Base-by-base conservation (phyloP, 1,140 invertebrate species). In the Drosophila auraria region DNA sequence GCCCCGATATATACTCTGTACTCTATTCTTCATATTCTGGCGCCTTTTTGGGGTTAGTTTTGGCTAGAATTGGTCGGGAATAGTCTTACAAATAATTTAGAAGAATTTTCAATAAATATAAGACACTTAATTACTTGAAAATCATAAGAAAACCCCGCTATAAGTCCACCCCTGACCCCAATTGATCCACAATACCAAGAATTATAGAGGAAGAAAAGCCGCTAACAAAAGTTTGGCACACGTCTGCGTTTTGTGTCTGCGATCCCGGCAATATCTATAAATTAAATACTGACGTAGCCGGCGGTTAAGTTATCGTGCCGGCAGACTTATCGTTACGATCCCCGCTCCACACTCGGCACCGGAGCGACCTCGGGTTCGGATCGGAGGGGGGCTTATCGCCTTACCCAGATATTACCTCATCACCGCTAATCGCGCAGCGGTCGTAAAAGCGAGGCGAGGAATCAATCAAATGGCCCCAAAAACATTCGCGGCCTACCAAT, bases 281-380 rank as follows among this genome's bases (percentile, higher is more conserved):
- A 87, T 83, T 72, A 65, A 83, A 83, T 83, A 87, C 87, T 87
- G 83, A 87, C 83, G 78, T 56, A 75, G 78, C 61, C 60, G 44
- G 60, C 49, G 38, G 66, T 45, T 54, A 45, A 68, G 40, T 68
- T 70, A 70, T 70, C 62, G 49, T 45, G 25, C 38, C 49, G 49
- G 27, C 62, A 30, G 57, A 65, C 57, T 33, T 70, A 68, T 70
- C 62, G 64, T 69, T 30, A 25, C 36, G 54, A 56, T 40, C 38
- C 70, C 30, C 60, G 42, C 25, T n/a, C 30, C 27, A 27, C 42
- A 33, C 4, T 2, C 11, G 12, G n/a, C 40, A 45, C 57, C 40
- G 36, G 12, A 38, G 3, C 30, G 62, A 65, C 62, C 62, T 65
- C 38, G 38, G 38, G 11, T 14, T 3, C 38, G 40, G 40, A 42